Conservation (phyloP, 2,113 vertebrate species). For the Syngnathus scovelli region DNA sequence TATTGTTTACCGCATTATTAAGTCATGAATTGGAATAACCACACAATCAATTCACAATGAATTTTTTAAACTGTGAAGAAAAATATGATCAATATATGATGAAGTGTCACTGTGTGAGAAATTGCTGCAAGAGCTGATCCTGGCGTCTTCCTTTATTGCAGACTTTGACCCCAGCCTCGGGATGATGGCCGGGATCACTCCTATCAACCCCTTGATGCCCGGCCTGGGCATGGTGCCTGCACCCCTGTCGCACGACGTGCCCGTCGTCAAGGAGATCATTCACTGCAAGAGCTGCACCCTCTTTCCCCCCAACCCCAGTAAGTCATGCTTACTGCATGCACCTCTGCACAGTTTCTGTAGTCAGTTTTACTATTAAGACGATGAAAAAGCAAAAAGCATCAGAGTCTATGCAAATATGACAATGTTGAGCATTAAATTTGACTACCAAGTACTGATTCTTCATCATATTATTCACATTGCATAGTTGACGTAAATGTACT, state of each 20-base stretch:
- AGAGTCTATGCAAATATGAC: too few relatives aligned
- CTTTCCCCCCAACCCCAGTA: constrained; percentile 94
- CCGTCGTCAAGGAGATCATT: constrained; percentile 90
- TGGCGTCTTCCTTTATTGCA: constrained; percentile 42
- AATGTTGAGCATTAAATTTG: too few relatives aligned
- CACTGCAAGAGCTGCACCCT: constrained; percentile 97
- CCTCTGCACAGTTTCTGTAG: not conserved
- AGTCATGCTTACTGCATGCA: constrained; percentile 40
- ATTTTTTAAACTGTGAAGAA: not conserved
- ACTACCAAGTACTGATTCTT: too few relatives aligned
- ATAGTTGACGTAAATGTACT: too few relatives aligned
- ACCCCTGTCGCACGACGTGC: constrained; percentile 82
- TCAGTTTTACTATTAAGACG: not conserved
- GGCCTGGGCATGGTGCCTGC: constrained; percentile 85
- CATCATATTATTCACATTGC: too few relatives aligned
- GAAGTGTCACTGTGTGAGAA: constrained; percentile 5
- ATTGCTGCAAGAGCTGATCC: constrained; percentile 7
- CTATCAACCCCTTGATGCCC: constrained; percentile 90
- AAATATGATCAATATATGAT: constrained; percentile 7
- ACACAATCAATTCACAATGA: not conserved
- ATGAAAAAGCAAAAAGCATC: not conserved
- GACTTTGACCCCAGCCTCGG: constrained; percentile 89
- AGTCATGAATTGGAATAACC: constrained; percentile 44
- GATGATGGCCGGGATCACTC: constrained; percentile 90
- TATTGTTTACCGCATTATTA: constrained; percentile 49